Evolutionary conservation across 2,797 vertebrate species (phyloP).

Genomic region (Etheostoma nigrum): DNA sequence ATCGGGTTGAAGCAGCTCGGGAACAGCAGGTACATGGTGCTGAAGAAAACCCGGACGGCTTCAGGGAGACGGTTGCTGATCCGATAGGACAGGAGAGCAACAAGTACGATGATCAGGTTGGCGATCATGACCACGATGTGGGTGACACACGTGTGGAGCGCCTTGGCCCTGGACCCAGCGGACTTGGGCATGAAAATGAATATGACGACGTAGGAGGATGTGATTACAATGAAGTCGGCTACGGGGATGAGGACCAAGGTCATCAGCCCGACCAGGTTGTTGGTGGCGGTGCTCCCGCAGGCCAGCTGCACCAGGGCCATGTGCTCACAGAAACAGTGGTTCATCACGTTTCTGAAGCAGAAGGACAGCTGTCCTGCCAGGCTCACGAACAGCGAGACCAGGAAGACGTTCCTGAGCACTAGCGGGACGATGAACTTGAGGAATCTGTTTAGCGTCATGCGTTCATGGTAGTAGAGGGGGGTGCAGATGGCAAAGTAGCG

Average conservation of each 20-base stretch:
- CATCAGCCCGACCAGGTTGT: constrained; percentile 64
- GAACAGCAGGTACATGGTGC: constrained; percentile 56
- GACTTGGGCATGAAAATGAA: constrained; percentile 69
- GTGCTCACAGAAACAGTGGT: constrained; percentile 85
- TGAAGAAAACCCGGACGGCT: constrained; percentile 38
- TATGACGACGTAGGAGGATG: constrained; percentile 76
- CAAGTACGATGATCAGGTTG: constrained; percentile 52
- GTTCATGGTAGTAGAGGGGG: constrained; percentile 62
- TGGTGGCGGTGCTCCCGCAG: constrained; percentile 63
- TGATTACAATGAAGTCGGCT: constrained; percentile 71
- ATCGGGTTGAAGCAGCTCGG: constrained; percentile 57
- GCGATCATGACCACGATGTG: constrained; percentile 78
- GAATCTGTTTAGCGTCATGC: constrained; percentile 43
- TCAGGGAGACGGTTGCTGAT: constrained; percentile 59
- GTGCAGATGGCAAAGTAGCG: constrained; percentile 79
- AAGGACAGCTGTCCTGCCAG: constrained; percentile 61
- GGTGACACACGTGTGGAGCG: constrained; percentile 76
- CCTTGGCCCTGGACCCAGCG: constrained; percentile 59
- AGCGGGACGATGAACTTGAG: constrained; percentile 41
- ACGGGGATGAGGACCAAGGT: constrained; percentile 62
- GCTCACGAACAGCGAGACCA: constrained; percentile 35
- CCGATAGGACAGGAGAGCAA: constrained; percentile 72
- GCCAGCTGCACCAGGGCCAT: constrained; percentile 80
- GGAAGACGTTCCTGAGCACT: constrained; percentile 54
- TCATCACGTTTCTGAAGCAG: constrained; percentile 67